Conservation (phyloP, 37 sponge, comb jelly and placozoan species). For the Cladorhizidae sp. region DNA sequence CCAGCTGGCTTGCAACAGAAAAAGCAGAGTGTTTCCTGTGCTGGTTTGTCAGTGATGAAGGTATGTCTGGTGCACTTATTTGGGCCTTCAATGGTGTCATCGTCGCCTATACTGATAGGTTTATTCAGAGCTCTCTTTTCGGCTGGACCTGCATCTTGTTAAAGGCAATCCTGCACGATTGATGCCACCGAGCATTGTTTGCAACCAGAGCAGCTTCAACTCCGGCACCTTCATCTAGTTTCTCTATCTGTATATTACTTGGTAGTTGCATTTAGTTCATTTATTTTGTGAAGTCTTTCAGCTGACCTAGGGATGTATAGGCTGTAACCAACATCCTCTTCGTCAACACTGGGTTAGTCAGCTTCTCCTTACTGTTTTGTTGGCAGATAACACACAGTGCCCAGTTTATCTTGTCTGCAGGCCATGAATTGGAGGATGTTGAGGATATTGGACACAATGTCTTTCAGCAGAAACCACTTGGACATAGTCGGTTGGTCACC, state of each 20-base stretch:
- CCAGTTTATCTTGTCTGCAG: background rate
- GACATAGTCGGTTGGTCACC: no score
- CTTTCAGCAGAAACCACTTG: no score
- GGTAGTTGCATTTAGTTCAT: slow-evolving; percentile 8
- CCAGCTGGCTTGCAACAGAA: no score
- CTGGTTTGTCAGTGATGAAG: background rate
- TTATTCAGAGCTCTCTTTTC: background rate
- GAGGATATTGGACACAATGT: no score
- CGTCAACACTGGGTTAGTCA: background rate
- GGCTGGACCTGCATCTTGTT: no score
- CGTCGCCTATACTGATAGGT: background rate
- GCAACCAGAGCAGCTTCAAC: slow-evolving; percentile 22
- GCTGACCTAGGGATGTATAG: background rate
- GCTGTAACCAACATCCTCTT: background rate
- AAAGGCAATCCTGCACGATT: background rate
- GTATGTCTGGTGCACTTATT: background rate
- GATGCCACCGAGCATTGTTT: slow-evolving; percentile 5
- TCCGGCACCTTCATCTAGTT: slow-evolving; percentile 27
- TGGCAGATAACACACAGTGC: background rate
- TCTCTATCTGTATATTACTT: background rate
- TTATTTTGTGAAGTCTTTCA: slow-evolving; percentile 1
- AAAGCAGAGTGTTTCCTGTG: no score
- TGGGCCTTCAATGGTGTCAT: background rate
- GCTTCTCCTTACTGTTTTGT: background rate
- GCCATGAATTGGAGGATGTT: background rate